Evolutionary conservation across 37 sponge, comb jelly and placozoan species (phyloP).

Genomic region (Cladorhizidae sp.): DNA sequence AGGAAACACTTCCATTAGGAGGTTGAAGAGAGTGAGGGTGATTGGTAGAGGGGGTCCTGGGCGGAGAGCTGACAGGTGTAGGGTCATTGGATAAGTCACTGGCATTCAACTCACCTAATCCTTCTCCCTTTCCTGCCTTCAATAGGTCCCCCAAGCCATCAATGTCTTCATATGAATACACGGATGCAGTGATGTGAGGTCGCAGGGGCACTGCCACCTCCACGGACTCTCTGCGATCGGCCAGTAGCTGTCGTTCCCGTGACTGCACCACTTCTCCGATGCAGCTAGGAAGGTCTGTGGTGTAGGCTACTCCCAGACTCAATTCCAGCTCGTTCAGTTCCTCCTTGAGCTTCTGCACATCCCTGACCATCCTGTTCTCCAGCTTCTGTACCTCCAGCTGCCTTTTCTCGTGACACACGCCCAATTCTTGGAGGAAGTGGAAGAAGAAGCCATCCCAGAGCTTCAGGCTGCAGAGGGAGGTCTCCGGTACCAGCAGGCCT

Average conservation of each 20-base stretch:
- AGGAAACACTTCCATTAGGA: not conserved
- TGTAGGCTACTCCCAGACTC: slow-evolving; percentile 14
- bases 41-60: not conserved
- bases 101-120: not conserved
- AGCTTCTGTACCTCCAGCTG: slow-evolving; percentile 18
- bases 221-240: not conserved
- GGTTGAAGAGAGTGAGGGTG: not conserved
- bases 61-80: not conserved
- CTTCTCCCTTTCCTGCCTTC: not conserved
- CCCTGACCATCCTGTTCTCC: slow-evolving; percentile 58
- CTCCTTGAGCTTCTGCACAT: slow-evolving; percentile 69
- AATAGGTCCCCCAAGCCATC: not conserved
- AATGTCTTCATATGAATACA: slow-evolving; percentile 15
- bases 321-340: slow-evolving; percentile 70
- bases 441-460: slow-evolving; percentile 71
- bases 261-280: slow-evolving; percentile 34
- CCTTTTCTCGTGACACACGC: slow-evolving; percentile 5
- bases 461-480: slow-evolving; percentile 43
- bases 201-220: not conserved
- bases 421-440: slow-evolving; percentile 46
- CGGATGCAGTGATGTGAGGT: slow-evolving; percentile 21
- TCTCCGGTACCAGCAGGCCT: slow-evolving; percentile 51
- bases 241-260: slow-evolving; percentile 28
- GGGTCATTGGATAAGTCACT: not conserved
- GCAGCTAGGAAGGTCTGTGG: slow-evolving; percentile 47